Evolutionary conservation across 2,797 vertebrate genomes (phyloP), one percentile per base, ranked within the genome.

Genomic region (Anas bahamensis): DNA sequence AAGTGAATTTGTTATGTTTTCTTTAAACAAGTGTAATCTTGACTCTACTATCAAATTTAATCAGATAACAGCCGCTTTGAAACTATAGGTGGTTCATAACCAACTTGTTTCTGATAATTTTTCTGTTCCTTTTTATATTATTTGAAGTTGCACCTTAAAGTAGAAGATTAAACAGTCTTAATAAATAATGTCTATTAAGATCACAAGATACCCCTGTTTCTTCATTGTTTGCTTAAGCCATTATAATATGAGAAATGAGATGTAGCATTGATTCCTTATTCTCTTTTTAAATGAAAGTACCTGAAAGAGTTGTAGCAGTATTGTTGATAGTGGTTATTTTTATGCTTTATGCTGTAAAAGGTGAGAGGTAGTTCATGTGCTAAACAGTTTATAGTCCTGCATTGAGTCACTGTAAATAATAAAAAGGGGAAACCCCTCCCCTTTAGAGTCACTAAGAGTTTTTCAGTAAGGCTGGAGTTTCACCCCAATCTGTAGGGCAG

Each of bases 1-100:
- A 78, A n/a, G 19, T 80, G 64, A 90, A 72, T 88, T 83, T 85
- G 44, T 81, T 17, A 18, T 86, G 39, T 63, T 85, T 41, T 78
- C 70, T 57, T 74, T 80, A 39, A 60, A 29, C 44, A 88, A 81
- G 76, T 76, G 23, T 81, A 83, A 73, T 90, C 74, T 94, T 94
- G 66, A 71, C 59, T 82, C 10, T 26, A 59, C 35, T 4, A 60
- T 24, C 29, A 74, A 83, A 61, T 75, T 33, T 37, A 93, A 61
- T 76, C 41, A 75, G 72, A 29, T 70, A 72, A 46, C 4, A 59
- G 37, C 7, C 6, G 31, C 86, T 80, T 79, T 84, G 52, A 83
- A 88, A 66, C 24, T 37, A 9, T 23, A 53, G 37, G 17, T 65
- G 12, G 17, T 65, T 89, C 50, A n/a, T 52, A 22, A 19, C 41